Conservation (phyloP, 1,140 invertebrate genomes). For the Venturia canescens region DNA sequence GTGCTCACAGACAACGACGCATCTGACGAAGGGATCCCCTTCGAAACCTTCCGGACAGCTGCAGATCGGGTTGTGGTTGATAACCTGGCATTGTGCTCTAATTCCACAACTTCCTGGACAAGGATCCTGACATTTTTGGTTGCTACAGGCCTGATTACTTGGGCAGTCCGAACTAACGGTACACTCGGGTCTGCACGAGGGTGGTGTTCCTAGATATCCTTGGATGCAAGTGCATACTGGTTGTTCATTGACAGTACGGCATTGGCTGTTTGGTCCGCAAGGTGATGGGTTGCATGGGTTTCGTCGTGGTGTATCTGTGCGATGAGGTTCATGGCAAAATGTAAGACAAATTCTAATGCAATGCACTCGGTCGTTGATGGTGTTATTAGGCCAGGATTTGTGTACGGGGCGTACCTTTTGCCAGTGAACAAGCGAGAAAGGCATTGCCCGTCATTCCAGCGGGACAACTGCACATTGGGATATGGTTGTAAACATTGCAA, state of each 20-base stretch:
- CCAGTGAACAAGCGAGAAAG: conserved; percentile 78
- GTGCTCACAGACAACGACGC: conserved; percentile 74
- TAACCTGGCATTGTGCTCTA: conserved; percentile 83
- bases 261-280: conserved; percentile 74
- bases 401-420: not conserved
- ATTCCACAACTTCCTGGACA: conserved; percentile 87
- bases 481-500: conserved; percentile 84
- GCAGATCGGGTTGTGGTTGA: conserved; percentile 80
- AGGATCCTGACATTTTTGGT: conserved; percentile 88
- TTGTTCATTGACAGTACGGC: conserved; percentile 82
- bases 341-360: not conserved
- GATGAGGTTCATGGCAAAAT: conserved; percentile 39
- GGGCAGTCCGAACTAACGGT: conserved; percentile 86
- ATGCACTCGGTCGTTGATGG: too few relatives aligned
- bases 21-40: conserved; percentile 82
- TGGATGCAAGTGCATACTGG: conserved; percentile 85
- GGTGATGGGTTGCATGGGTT: conserved; percentile 86
- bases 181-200: conserved; percentile 85
- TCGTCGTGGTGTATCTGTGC: conserved; percentile 73
- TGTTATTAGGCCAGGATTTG: too few relatives aligned
- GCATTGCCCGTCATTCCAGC: conserved; percentile 80
- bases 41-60: conserved; percentile 80
- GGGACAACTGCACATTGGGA: conserved; percentile 84
- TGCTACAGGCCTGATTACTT: conserved; percentile 83
- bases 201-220: conserved; percentile 85